These are phyloP conservation scores for Casuarius casuarius DNA, from an alignment of 2,113 vertebrate species.

Conservation along the genomic window DNA sequence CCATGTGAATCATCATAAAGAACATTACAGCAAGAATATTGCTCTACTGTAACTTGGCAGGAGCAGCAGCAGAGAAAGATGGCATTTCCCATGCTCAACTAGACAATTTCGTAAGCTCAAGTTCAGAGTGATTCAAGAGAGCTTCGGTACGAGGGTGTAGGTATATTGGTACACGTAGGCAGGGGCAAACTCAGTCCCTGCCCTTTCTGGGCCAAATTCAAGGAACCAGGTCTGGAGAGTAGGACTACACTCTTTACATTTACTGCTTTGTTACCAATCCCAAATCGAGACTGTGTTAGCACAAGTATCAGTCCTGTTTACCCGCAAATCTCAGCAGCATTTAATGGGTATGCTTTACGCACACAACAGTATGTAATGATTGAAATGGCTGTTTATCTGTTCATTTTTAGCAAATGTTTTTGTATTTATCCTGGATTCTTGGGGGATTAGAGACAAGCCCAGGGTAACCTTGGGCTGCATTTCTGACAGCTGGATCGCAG, in stretches of 20 bases:
- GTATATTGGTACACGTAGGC: rapidly evolving
- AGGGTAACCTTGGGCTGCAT: background rate
- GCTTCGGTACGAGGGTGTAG: rapidly evolving
- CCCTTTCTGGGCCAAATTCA: background rate
- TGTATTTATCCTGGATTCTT: background rate
- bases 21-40: background rate
- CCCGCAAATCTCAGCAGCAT: background rate
- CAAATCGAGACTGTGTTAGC: background rate
- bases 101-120: background rate
- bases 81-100: background rate
- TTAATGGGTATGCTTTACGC: background rate
- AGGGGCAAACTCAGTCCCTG: background rate
- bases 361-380: background rate
- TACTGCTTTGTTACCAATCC: background rate
- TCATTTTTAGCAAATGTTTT: background rate
- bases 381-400: background rate
- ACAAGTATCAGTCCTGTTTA: background rate
- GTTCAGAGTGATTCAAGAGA: background rate
- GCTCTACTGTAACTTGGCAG: background rate
- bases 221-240: background rate
- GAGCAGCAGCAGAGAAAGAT: background rate
- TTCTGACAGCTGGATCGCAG: background rate
- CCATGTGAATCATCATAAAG: background rate
- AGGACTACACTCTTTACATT: background rate
- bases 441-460: background rate